Percentiles rank a stretch among this genome's conserved stretches.
Conservation (phyloP, 2,797 vertebrate genomes). For the Benthosema pterotum region DNA sequence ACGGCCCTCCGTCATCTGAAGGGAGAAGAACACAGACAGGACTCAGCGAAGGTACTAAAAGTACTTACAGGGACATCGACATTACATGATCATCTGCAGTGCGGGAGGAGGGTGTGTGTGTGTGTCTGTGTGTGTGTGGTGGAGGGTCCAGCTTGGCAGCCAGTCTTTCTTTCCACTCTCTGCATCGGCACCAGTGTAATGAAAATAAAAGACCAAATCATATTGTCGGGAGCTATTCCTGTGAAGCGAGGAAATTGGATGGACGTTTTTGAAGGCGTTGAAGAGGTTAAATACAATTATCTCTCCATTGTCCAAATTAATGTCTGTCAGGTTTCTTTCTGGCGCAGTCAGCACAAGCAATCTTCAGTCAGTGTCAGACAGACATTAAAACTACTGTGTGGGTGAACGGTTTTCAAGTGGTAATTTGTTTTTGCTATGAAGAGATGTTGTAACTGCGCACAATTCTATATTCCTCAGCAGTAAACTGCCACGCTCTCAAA, state of each 20-base stretch:
- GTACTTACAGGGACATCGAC: too few relatives aligned
- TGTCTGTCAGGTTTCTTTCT: slow-evolving; percentile 30
- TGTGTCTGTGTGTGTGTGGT: too few relatives aligned
- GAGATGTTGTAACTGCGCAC: too few relatives aligned
- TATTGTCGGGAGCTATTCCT: slow-evolving; percentile 16
- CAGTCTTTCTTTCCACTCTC: slow-evolving; percentile 34
- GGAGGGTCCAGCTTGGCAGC: too few relatives aligned
- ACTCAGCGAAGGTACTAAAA: slow-evolving; percentile 1
- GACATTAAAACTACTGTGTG: slow-evolving; percentile 13
- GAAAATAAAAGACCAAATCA: slow-evolving; percentile 26
- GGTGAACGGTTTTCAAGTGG: slow-evolving; percentile 15
- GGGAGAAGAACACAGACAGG: slow-evolving; percentile 29
- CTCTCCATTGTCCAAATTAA: slow-evolving; percentile 48
- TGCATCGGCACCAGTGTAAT: slow-evolving; percentile 18
- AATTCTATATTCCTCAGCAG: too few relatives aligned
- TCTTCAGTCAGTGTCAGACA: slow-evolving; percentile 27
- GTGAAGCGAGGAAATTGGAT: slow-evolving; percentile 21
- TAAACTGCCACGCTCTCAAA: too few relatives aligned
- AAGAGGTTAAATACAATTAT: slow-evolving; percentile 52
- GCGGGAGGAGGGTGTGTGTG: not conserved
- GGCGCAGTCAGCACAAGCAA: slow-evolving; percentile 39
- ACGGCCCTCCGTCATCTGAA: slow-evolving; percentile 96
- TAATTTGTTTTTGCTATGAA: not conserved
- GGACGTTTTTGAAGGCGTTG: slow-evolving; percentile 4
- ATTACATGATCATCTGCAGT: not conserved